Base-by-base conservation (phyloP, 2,797 vertebrate species). In the Brotogeris chrysoptera region DNA sequence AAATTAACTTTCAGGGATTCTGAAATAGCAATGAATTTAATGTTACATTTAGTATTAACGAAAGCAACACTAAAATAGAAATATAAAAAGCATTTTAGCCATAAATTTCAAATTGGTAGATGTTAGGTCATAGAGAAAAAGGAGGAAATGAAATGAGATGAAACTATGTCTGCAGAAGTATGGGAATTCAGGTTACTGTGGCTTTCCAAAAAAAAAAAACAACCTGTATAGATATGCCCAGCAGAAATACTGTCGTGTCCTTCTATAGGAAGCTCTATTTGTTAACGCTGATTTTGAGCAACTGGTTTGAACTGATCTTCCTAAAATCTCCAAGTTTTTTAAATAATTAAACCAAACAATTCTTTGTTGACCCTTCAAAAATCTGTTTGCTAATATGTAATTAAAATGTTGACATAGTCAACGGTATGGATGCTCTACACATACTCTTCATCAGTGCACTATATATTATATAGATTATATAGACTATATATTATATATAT, bases 1-100 rank as follows among this genome's bases (percentile, higher is more conserved):
- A 87, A 82, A 87, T 85, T 73, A 23, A n/a, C 24, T 89, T 94
- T 73, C 68, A 66, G 32, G 47, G 41, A 71, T 80, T 55, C 65
- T 32, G 27, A 77, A 91, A 27, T 12, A 80, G 20, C n/a, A 82
- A 80, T 38, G 30, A 63, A 41, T 73, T 59, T 44, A 27, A 72
- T 44, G 64, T 21, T 69, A 47, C 55, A 44, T 47, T 80, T 52
- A 65, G 59, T 55, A 82, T 52, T 90, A 86, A 88, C 36, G 66
- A 61, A 61, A 87, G n/a, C 46, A 79, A 44, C 30, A 44, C 36
- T 25, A 5, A 57, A 60, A 44, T 24, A 13, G 43, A 93, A 89
- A 50, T 24, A 44, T 8, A 38, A 24, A 70, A 65, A 53, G 46
- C 2, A 34, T 46, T 69, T 88, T 5, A 76, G 52, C 16, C 27